Evolutionary conservation across 92 coral and sea anemone genomes (phyloP).

Genomic region (Porites cylindrica): DNA sequence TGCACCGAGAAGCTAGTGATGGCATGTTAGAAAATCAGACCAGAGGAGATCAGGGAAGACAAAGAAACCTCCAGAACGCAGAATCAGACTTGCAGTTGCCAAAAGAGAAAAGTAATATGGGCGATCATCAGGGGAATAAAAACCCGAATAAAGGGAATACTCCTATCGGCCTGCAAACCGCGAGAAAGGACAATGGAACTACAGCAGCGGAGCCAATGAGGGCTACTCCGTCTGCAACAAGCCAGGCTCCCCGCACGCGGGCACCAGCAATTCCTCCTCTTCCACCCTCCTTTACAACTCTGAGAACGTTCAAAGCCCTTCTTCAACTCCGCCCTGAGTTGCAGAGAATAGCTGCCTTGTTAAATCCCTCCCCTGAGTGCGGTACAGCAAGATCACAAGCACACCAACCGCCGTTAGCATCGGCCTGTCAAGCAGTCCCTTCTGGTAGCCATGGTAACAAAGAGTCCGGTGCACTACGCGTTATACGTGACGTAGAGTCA

Average conservation of each 20-base stretch:
- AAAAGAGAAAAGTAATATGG: neutral
- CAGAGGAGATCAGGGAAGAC: neutral
- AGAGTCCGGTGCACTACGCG: neutral
- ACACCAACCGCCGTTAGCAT: neutral
- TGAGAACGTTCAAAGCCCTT: slow-evolving; percentile 75
- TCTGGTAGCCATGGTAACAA: slow-evolving; percentile 21
- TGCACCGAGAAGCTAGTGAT: neutral
- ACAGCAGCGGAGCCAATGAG: neutral
- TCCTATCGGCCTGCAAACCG: neutral
- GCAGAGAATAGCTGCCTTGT: slow-evolving; percentile 66
- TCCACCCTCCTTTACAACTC: slow-evolving; percentile 88
- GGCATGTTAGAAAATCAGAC: neutral
- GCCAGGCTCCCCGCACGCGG: slow-evolving; percentile 32
- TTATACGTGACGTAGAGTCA: neutral
- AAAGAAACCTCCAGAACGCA: neutral
- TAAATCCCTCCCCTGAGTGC: slow-evolving; percentile 2
- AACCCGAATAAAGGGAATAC: neutral
- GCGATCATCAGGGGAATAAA: neutral
- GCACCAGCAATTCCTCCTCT: slow-evolving; percentile 89
- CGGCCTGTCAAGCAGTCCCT: neutral
- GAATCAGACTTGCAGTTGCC: neutral
- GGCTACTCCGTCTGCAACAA: slow-evolving; percentile 1
- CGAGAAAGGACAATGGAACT: neutral
- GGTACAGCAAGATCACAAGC: neutral
- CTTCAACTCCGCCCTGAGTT: slow-evolving; percentile 66